These are phyloP conservation scores for Myripristis murdjan DNA, from an alignment of 2,797 vertebrate species.

Conservation along the genomic window DNA sequence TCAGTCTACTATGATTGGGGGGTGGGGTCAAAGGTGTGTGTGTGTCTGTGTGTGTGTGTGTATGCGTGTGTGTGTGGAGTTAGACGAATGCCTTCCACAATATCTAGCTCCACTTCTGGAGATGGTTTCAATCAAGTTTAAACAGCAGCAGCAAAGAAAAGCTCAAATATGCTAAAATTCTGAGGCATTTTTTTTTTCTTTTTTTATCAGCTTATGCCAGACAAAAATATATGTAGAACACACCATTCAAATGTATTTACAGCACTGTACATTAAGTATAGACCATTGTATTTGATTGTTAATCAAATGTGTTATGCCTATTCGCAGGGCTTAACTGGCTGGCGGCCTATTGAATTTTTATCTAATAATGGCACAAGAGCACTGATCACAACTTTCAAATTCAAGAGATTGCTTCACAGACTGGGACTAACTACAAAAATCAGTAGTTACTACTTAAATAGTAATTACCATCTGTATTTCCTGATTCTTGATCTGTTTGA, in stretches of 20 bases:
- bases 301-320: conserved; percentile 71
- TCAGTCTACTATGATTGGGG: conserved; percentile 81
- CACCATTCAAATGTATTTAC: conserved; percentile 90
- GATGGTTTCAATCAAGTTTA: conserved; percentile 80
- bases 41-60: conserved; percentile 31
- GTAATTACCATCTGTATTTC: conserved; percentile 68
- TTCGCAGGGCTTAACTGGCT: conserved; percentile 67
- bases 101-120: conserved; percentile 68
- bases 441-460: conserved; percentile 72
- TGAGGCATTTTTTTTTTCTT: conserved; percentile 84
- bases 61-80: conserved; percentile 57
- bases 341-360: conserved; percentile 76
- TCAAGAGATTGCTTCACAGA: conserved; percentile 85
- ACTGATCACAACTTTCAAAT: conserved; percentile 84
- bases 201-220: conserved; percentile 78
- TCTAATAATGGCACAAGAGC: conserved; percentile 86
- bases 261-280: conserved; percentile 88
- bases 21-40: conserved; percentile 67
- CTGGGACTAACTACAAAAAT: conserved; percentile 81
- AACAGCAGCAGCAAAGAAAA: conserved; percentile 83
- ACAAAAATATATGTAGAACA: conserved; percentile 86
- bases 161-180: conserved; percentile 81
- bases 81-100: conserved; percentile 75
- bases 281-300: conserved; percentile 78
- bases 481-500: conserved; percentile 59